Percentiles rank a stretch among this genome's conserved stretches.
These are phyloP conservation scores for Pogonocherus hispidulus DNA, from an alignment of 2,888 invertebrate genomes.

Conservation along the genomic window DNA sequence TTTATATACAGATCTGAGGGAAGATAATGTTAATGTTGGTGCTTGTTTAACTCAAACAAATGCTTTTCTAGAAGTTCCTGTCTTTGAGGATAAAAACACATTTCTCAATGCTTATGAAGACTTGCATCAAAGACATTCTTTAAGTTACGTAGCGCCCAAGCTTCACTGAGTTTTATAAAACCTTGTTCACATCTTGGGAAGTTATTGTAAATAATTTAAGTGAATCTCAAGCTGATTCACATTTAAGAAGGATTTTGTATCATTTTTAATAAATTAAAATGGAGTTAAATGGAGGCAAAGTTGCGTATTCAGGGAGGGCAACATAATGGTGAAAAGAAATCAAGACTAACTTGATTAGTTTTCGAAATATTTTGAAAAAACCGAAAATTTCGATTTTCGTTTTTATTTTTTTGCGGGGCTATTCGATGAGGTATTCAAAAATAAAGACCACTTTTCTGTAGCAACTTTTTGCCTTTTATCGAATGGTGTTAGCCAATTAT, in stretches of 20 bases:
- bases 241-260: neutral
- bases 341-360: no score
- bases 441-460: no score
- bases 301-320: no score
- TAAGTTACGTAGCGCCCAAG: neutral
- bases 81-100: neutral
- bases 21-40: neutral
- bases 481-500: no score
- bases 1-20: neutral
- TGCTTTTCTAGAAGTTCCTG: neutral
- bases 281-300: no score
- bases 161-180: neutral
- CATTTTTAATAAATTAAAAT: constrained; percentile 24
- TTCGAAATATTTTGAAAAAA: no score
- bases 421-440: no score
- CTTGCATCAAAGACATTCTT: neutral
- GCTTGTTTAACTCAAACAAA: neutral
- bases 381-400: no score
- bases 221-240: neutral
- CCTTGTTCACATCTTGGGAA: neutral
- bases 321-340: no score
- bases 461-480: no score
- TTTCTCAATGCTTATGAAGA: neutral
- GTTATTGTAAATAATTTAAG: neutral
- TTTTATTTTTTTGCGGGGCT: no score